Percentiles rank a stretch among this genome's conserved stretches.
phyloP scores from a whole-genome alignment of 2,797 vertebrate genomes.

The Lepus oiostolus region DNA sequence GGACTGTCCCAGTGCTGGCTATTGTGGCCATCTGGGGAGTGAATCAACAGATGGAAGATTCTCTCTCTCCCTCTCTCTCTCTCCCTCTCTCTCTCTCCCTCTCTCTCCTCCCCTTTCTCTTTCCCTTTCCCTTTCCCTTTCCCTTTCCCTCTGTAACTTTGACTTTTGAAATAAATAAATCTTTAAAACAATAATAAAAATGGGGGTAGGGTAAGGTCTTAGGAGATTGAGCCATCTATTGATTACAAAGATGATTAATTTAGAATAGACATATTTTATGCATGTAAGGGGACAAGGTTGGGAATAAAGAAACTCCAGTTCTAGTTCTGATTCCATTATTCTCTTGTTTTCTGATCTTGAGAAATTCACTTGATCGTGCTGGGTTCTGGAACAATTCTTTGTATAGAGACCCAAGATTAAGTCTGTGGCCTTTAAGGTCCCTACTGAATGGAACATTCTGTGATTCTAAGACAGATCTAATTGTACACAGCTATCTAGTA shows the following conservation, averaged over 20 bases:
- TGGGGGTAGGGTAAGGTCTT: neutral
- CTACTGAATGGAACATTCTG: neutral
- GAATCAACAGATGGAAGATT: too few relatives aligned
- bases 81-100: too few relatives aligned
- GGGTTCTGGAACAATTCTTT: neutral
- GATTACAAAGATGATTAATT: conserved; percentile 46
- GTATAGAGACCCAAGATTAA: neutral
- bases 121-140: too few relatives aligned
- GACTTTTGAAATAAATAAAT: too few relatives aligned
- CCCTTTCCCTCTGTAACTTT: too few relatives aligned
- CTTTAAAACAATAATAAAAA: neutral
- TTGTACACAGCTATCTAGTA: neutral
- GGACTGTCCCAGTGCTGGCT: too few relatives aligned
- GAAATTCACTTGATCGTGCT: neutral
- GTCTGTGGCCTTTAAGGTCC: neutral
- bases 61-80: too few relatives aligned
- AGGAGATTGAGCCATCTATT: conserved; percentile 42
- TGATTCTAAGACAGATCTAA: neutral
- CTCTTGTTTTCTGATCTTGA: neutral
- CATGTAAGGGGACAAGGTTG: neutral
- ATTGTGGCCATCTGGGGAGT: too few relatives aligned
- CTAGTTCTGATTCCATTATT: neutral
- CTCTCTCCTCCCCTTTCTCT: too few relatives aligned
- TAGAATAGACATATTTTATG: neutral
- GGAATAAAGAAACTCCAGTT: neutral